Conservation (phyloP, 2,113 vertebrate species). For the Sphyrna mokarran region DNA sequence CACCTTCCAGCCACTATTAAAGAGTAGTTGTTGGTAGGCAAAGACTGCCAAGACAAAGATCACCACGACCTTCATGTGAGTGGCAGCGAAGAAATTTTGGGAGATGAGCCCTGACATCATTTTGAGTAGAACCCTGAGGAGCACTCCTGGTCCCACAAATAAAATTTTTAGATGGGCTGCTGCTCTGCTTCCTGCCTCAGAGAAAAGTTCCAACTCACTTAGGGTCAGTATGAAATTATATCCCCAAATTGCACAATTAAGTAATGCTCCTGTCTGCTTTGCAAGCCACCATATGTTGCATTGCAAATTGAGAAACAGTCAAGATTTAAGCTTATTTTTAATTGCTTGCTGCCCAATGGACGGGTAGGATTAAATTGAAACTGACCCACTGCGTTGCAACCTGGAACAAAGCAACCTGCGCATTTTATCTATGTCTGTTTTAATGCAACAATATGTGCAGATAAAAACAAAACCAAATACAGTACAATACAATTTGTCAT, state of each 20-base stretch:
- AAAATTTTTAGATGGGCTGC: neutral
- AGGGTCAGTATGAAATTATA: too few species aligned
- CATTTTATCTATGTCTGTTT: neutral
- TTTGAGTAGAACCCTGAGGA: neutral
- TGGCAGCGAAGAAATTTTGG: neutral
- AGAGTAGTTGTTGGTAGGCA: neutral
- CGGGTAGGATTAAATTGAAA: neutral
- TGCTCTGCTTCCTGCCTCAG: neutral
- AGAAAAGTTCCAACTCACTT: neutral
- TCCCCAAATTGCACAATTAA: neutral
- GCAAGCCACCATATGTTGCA: neutral
- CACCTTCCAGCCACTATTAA: neutral
- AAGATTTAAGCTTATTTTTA: neutral
- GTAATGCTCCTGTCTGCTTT: neutral
- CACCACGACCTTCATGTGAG: neutral
- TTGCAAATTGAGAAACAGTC: neutral
- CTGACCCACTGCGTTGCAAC: neutral
- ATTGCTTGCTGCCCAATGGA: neutral
- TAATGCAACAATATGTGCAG: neutral
- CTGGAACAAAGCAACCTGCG: neutral
- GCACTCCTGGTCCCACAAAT: neutral
- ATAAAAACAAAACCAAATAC: neutral
- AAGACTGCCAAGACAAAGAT: neutral
- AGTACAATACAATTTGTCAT: neutral
- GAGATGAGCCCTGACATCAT: too few species aligned